Base-by-base conservation (phyloP, 64 coral and sea anemone species). In the Stylophora pistillata region DNA sequence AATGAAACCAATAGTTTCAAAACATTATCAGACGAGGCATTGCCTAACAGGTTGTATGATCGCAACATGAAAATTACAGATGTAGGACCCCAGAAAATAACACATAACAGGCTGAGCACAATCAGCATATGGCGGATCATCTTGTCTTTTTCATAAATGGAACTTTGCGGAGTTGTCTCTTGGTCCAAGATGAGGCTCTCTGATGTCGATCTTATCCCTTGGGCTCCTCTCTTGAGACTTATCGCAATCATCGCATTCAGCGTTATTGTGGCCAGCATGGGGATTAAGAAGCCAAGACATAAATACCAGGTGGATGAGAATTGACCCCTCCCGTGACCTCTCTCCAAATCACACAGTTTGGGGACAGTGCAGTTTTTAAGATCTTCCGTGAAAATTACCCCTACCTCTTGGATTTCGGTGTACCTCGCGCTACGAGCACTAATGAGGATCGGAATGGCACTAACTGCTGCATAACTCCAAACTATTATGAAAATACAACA, bases 381-480 rank as follows among this genome's bases (percentile, higher is more conserved):
- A 16, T 86, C 85, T 17, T 73, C n/a, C 30, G 57, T 73, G 15
- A 17, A 28, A 9, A n/a, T 30, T 13, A 29, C 11, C 25, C 9
- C 29, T 30, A 73, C 69, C 66, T 28, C 85, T 13, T 47, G 16
- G 27, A 86, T 29, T 57, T 86, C 70, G 25, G 85, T 86, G 70
- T 73, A 56, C 26, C 21, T 27, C 23, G 66, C 32, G 21, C 85
- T 86, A 10, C 5, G 30, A 32, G 68, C 41, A 55, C 70, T 86
- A 21, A 32, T 32, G 18, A 86, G 52, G 41, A 86, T 20, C 20
- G 66, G 85, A 27, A n/a, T 1, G 26, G 85, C 73, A n/a, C 70
- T 28, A 16, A 73, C n/a, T 11, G 37, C n/a, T 10, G 66, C 85
- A 27, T 74, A 86, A 3, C n/a, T 20, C 85, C 85, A 86, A 32